Base-by-base conservation (phyloP, 2,113 vertebrate species). In the Porphyrio hochstetteri region DNA sequence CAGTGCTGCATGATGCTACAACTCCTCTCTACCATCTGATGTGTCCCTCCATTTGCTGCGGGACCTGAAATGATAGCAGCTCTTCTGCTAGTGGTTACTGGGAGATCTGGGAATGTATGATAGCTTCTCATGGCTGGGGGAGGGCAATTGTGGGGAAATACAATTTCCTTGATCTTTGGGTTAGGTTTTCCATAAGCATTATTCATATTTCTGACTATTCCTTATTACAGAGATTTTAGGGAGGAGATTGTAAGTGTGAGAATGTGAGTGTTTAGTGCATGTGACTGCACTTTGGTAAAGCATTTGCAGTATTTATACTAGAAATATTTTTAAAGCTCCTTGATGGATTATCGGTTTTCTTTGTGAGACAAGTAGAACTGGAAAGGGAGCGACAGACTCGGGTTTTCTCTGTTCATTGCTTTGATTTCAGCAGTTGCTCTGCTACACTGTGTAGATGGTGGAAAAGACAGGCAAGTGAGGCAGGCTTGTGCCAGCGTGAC, bases 401-500 rank as follows among this genome's bases (percentile, higher is more conserved):
- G 36, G 4, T 42, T 69, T 90, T 83, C 38, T 46, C 21, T 63
- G 67, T 68, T 57, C 15, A 10, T 64, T 56, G 7, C 60, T 14
- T 55, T 24, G 2, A 25, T 81, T 97, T 75, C 29, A 80, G 5
- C 24, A 72, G 8, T 16, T 28, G 19, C 8, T 35, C 0, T n/a
- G 74, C 57, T 68, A 7, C 27, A 13, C 9, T 11, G 19, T 4
- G 6, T 23, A 48, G 27, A 11, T 33, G 13, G 44, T 46, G 46
- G 27, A 44, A 52, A 56, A 52, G 17, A 21, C 4, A 31, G 56
- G 24, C 4, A 24, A 15, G 40, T 9, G 40, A 75, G 68, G 35
- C 11, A n/a, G 44, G 17, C 4, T 3, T 5, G 31, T 0, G 3
- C 48, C 23, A 38, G 21, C 0, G 0, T 35, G 17, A 70, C 1